Percentiles rank a stretch among this genome's conserved stretches.
These are phyloP conservation scores for Silurus asotus DNA, from an alignment of 2,113 vertebrate genomes.

Conservation along the genomic window DNA sequence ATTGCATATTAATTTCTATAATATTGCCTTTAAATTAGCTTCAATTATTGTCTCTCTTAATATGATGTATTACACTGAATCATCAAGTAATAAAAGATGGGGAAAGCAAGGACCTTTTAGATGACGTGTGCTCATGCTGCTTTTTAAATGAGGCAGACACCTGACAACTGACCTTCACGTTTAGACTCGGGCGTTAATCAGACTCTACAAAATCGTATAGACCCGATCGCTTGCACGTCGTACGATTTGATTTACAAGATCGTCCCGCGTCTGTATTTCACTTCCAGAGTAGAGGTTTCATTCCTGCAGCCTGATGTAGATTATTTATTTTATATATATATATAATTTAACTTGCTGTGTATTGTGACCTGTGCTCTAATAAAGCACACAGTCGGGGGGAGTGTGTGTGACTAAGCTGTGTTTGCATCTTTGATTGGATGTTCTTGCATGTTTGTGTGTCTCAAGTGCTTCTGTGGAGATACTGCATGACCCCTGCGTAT, in stretches of 20 bases:
- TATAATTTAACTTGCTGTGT: conserved; percentile 44
- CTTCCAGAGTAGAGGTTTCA: conserved; percentile 76
- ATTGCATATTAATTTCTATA: not conserved
- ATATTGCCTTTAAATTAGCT: not conserved
- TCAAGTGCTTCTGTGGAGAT: conserved; percentile 46
- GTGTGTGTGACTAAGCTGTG: conserved; percentile 35
- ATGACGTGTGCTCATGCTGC: not conserved
- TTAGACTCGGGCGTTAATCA: too few species aligned
- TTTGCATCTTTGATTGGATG: conserved; percentile 37
- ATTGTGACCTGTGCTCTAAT: conserved; percentile 46
- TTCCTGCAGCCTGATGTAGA: conserved; percentile 75
- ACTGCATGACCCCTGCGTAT: conserved; percentile 37
- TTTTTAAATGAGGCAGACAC: not conserved
- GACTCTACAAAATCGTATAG: not conserved
- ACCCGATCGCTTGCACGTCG: not conserved
- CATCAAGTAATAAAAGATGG: not conserved
- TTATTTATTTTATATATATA: too few species aligned
- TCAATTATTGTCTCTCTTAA: not conserved
- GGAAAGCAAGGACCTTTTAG: not conserved
- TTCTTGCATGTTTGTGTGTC: conserved; percentile 44
- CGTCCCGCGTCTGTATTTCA: conserved; percentile 44
- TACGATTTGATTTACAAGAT: not conserved
- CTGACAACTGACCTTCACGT: not conserved
- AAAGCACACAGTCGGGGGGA: not conserved
- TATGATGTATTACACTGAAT: not conserved